Evolutionary conservation across 1,140 invertebrate genomes (phyloP).

Genomic region (Drosophila busckii): DNA sequence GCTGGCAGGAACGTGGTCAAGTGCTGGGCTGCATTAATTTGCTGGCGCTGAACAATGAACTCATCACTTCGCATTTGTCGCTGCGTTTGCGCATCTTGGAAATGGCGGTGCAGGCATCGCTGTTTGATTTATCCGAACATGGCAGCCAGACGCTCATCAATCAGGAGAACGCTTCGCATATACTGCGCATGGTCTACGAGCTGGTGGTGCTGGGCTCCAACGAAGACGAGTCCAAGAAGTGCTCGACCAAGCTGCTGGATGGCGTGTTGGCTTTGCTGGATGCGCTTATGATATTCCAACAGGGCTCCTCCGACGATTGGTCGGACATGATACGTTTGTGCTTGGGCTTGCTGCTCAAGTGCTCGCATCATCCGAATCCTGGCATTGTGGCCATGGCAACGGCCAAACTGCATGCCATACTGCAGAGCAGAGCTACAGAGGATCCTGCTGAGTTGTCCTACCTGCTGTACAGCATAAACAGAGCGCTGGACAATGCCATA

Average conservation of each 20-base stretch:
- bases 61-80: conserved; percentile 81
- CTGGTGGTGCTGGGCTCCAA: conserved; percentile 81
- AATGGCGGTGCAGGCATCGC: conserved; percentile 82
- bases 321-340: conserved; percentile 81
- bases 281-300: conserved; percentile 81
- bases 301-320: conserved; percentile 80
- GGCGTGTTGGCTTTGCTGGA: conserved; percentile 80
- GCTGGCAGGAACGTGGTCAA: conserved; percentile 83
- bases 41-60: conserved; percentile 81
- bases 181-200: conserved; percentile 82
- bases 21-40: conserved; percentile 83
- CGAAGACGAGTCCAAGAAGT: conserved; percentile 80
- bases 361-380: conserved; percentile 80
- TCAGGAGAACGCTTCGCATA: conserved; percentile 81
- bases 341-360: conserved; percentile 80
- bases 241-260: conserved; percentile 81
- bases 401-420: conserved; percentile 82
- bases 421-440: conserved; percentile 81
- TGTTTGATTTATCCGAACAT: conserved; percentile 81
- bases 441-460: conserved; percentile 81
- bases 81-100: conserved; percentile 83
- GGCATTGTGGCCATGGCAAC: conserved; percentile 83
- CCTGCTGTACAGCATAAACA: conserved; percentile 79
- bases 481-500: conserved; percentile 78
- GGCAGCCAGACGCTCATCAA: conserved; percentile 74